Evolutionary conservation across 2,113 vertebrate species (phyloP), one percentile per base, ranked within the genome.

Genomic region (Anarhynchus alexandrinus): DNA sequence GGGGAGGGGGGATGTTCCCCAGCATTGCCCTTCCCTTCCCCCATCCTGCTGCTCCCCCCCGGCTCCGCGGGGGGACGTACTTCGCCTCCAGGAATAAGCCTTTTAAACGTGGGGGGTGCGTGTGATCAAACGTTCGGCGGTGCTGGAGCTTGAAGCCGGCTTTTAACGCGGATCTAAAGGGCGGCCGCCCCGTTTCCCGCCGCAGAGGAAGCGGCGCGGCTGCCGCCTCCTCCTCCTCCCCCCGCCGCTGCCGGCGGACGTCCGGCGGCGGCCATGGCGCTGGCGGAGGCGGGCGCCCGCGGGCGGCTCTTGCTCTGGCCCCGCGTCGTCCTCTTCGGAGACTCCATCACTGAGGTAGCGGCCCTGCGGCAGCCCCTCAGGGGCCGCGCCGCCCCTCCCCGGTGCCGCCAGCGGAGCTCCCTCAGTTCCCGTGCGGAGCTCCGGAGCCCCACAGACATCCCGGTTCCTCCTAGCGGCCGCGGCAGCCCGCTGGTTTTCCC

Each of bases 331-430:
- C 98, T 99, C 40, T 99, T 99, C 81, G 99, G 99, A 10, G 99
- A 99, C 95, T 99, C 99, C 34, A 99, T 99, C 93, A 99, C 99
- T 6, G 99, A 99, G 99, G 99, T 99, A 97, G 43, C 42, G 36
- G 65, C 73, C 8, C 15, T 6, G 47, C 30, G 30, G 59, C 29
- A 38, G 40, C 70, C 21, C 34, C 40, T 16, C 38, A 2, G 49
- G 26, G 32, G n/a, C 49, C 52, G 19, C 23, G 12, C 13, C 34
- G 12, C 27, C 25, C 27, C 11, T 27, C 34, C 40, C n/a, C 10
- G 10, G 3, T 16, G 23, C 36, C 25, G 61, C 36, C 25, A 40
- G 58, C 14, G n/a, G 59, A 26, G n/a, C 25, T n/a, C 17, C 43
- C 27, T 52, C 51, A 2, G 0, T 27, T 30, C 21, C 65, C n/a